These are phyloP conservation scores for Cephus nigrinus DNA, from an alignment of 2,888 invertebrate species.

Conservation along the genomic window DNA sequence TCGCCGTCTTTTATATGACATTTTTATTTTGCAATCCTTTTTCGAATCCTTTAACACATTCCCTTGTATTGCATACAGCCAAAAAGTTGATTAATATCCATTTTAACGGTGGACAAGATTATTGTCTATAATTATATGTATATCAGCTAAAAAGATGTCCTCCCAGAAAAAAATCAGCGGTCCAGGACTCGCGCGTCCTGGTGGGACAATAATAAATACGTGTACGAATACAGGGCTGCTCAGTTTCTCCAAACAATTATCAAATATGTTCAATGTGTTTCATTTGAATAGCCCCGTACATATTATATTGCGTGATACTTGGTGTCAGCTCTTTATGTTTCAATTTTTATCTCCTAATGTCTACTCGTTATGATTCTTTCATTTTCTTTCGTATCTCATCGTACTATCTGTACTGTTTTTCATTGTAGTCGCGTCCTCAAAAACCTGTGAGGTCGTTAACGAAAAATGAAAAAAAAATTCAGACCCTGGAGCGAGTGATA, in stretches of 20 bases:
- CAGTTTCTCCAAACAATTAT: background rate
- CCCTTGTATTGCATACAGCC: conserved; percentile 11
- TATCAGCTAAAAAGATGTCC: conserved; percentile 6
- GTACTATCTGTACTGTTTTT: background rate
- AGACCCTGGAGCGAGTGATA: background rate
- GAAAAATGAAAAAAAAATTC: background rate
- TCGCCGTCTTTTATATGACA: background rate
- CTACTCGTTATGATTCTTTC: background rate
- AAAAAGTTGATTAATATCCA: conserved; percentile 20
- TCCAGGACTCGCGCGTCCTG: background rate
- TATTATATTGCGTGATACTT: conserved; percentile 45
- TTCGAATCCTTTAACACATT: background rate
- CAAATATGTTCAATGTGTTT: background rate
- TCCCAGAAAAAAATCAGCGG: background rate
- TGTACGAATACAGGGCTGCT: background rate
- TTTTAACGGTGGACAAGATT: conserved; percentile 38
- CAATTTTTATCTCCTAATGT: conserved; percentile 27
- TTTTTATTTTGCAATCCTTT: conserved; percentile 22
- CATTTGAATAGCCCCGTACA: background rate
- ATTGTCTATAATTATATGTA: conserved; percentile 42
- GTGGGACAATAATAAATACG: background rate
- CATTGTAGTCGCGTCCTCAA: background rate
- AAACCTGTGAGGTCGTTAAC: background rate
- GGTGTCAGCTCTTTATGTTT: conserved; percentile 42
- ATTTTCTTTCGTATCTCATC: background rate